These are phyloP conservation scores for Hydrotaea cyrtoneurina DNA, from an alignment of 2,888 invertebrate genomes.

Conservation along the genomic window DNA sequence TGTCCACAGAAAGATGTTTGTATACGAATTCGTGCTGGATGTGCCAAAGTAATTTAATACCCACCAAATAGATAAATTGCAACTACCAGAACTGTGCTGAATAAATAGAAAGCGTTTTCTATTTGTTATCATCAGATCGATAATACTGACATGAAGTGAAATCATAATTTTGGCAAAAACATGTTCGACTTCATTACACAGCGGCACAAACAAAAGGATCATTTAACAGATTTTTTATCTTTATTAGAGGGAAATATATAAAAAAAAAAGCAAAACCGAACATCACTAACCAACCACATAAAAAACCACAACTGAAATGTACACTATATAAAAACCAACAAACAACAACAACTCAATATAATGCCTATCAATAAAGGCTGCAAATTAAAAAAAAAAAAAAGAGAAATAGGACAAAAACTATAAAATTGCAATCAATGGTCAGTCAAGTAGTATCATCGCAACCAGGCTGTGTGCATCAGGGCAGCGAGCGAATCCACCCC, in stretches of 20 bases:
- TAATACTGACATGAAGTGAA: not conserved
- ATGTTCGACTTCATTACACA: not conserved
- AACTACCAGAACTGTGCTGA: not conserved
- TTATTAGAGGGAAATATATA: too few relatives aligned
- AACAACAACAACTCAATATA: constrained; percentile 17
- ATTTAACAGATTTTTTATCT: constrained; percentile 30
- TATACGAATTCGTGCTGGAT: too few relatives aligned
- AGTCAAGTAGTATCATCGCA: constrained; percentile 37
- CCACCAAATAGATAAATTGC: too few relatives aligned
- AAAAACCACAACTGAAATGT: constrained; percentile 43
- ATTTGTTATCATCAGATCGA: too few relatives aligned
- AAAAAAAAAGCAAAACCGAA: constrained; percentile 36
- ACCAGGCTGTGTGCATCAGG: constrained; percentile 16
- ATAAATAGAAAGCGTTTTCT: not conserved
- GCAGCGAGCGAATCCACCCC: constrained; percentile 52
- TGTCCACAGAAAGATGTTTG: too few relatives aligned
- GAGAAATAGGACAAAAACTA: constrained; percentile 41
- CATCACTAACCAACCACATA: constrained; percentile 35
- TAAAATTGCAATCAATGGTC: constrained; percentile 66
- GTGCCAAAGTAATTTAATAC: too few relatives aligned
- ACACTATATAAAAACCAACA: not conserved
- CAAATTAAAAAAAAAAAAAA: constrained; percentile 51
- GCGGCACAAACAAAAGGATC: constrained; percentile 7
- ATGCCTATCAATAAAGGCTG: constrained; percentile 54
- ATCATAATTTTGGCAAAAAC: not conserved